phyloP scores from a whole-genome alignment of 1,140 invertebrate genomes.

The Bilobella aurantiaca region DNA sequence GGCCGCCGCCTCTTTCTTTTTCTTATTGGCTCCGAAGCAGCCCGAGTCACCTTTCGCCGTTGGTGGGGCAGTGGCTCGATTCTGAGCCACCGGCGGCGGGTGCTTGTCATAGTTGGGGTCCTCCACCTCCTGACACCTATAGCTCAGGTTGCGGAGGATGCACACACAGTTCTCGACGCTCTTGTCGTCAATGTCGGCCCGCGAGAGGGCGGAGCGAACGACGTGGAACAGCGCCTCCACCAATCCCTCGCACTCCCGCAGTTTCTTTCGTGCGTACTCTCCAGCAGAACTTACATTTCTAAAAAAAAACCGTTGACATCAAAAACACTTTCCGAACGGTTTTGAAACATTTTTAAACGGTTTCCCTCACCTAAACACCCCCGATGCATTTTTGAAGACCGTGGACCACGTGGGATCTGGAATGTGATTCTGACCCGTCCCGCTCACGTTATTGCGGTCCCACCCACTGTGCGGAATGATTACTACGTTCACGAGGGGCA shows the following conservation, averaged over 20 bases:
- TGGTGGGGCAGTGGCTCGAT: conserved; percentile 51
- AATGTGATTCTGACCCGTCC: conserved; percentile 29
- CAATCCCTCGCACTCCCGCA: conserved; percentile 84
- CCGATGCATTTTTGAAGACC: conserved; percentile 91
- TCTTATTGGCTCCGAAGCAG: conserved; percentile 87
- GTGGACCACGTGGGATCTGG: conserved; percentile 81
- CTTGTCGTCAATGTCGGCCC: conserved; percentile 94
- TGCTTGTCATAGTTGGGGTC: conserved; percentile 92
- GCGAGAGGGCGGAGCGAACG: conserved; percentile 75
- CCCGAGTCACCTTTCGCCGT: conserved; percentile 73
- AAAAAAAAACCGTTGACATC: no score
- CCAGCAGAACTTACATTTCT: conserved; percentile 95
- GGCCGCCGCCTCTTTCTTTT: conserved; percentile 74
- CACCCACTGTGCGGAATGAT: conserved; percentile 93
- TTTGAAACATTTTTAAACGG: no score
- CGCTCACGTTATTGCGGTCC: conserved; percentile 56
- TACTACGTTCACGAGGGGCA: conserved; percentile 79
- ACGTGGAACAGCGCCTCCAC: conserved; percentile 85
- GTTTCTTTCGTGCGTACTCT: conserved; percentile 81
- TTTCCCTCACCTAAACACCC: conserved; percentile 71
- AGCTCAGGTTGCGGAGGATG: conserved; percentile 88
- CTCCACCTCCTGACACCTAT: conserved; percentile 91
- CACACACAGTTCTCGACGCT: conserved; percentile 98
- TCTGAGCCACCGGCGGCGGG: conserved; percentile 53
- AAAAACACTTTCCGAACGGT: no score